phyloP scores from a whole-genome alignment of 2,113 vertebrate species.

The Capreolus pygargus region DNA sequence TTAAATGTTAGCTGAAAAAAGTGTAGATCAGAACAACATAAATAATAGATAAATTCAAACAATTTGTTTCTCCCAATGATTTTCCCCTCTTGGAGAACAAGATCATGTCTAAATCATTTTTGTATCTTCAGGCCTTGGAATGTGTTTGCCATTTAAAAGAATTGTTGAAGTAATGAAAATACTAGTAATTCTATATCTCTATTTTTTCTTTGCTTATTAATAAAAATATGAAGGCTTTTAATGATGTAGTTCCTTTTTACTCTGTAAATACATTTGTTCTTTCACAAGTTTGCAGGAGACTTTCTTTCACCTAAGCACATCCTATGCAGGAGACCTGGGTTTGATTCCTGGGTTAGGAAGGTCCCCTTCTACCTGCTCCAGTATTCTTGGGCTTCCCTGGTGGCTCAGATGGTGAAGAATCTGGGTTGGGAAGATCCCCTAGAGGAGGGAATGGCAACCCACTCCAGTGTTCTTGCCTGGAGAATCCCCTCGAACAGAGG shows the following conservation, averaged over 20 bases:
- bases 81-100: background rate
- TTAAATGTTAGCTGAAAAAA: background rate
- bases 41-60: background rate
- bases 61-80: background rate
- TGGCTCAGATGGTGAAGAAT: background rate
- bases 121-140: background rate
- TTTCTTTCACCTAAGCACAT: background rate
- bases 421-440: background rate
- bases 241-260: background rate
- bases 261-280: background rate
- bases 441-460: background rate
- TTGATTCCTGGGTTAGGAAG: background rate
- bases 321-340: background rate
- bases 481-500: background rate
- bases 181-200: background rate
- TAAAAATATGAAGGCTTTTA: background rate
- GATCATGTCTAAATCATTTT: background rate
- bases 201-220: background rate
- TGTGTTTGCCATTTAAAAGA: background rate
- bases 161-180: background rate
- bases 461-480: background rate
- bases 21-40: background rate
- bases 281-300: background rate
- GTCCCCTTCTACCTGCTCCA: background rate
- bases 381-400: background rate